These are phyloP conservation scores for Pterophyllum scalare DNA, from an alignment of 2,113 vertebrate species.

Conservation along the genomic window DNA sequence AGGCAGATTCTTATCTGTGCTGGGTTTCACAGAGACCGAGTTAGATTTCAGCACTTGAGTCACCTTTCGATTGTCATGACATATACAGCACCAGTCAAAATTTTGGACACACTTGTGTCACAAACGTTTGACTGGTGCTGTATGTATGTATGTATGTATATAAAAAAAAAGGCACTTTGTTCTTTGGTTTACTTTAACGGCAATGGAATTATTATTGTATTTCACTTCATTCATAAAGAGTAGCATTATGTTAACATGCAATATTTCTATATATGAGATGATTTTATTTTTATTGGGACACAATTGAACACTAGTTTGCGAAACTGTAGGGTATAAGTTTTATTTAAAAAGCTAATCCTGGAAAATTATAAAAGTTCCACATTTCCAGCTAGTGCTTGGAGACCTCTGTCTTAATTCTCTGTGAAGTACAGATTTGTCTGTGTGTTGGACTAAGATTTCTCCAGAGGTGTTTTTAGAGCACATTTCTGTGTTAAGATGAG, in stretches of 20 bases:
- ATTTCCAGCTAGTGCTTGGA: background rate
- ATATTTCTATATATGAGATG: no score
- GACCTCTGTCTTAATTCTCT: conserved; percentile 1
- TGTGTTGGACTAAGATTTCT: background rate
- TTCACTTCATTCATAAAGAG: no score
- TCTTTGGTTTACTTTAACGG: background rate
- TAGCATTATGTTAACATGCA: no score
- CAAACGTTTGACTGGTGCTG: no score
- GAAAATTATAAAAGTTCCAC: background rate
- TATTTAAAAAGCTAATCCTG: background rate
- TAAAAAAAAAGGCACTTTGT: background rate
- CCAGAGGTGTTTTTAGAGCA: background rate
- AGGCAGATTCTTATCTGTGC: background rate
- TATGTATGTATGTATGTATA: no score
- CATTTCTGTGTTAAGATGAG: background rate
- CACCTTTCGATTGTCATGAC: background rate
- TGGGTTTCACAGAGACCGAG: background rate
- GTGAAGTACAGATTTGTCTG: background rate
- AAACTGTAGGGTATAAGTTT: background rate
- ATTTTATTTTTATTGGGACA: background rate
- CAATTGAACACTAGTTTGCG: background rate
- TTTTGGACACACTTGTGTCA: background rate
- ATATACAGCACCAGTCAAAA: no score
- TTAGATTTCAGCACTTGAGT: background rate
- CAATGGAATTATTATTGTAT: background rate